Conservation (phyloP, 35 echinoderm and acorn worm genomes). For the Eucidaris tribuloides region DNA sequence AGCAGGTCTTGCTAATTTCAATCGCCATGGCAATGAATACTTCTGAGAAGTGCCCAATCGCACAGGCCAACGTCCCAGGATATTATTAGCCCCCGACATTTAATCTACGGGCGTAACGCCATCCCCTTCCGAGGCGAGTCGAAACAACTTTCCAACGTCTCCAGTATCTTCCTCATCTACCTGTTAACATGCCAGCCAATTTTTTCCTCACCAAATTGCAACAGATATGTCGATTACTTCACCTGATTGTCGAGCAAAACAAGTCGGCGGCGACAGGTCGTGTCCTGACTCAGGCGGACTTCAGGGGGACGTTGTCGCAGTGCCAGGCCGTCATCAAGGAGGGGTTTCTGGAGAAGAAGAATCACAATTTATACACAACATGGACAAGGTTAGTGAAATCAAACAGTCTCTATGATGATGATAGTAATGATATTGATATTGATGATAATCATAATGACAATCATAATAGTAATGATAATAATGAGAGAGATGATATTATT, state of each 20-base stretch:
- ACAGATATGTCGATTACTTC: conserved; percentile 90
- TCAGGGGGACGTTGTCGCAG: conserved; percentile 47
- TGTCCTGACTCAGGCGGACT: conserved; percentile 61
- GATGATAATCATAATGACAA: too few species aligned
- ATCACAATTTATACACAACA: conserved; percentile 94
- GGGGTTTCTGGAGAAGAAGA: conserved; percentile 97
- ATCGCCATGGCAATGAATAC: conserved; percentile 26
- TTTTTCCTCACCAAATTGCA: conserved; percentile 13
- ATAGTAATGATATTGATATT: too few species aligned
- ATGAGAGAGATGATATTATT: too few species aligned
- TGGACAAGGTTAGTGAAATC: conserved; percentile 96
- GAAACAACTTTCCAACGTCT: not conserved
- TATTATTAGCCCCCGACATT: conserved; percentile 16
- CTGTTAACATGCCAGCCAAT: not conserved
- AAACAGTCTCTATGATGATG: too few species aligned
- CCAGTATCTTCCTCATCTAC: not conserved
- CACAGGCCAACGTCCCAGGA: not conserved
- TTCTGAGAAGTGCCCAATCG: not conserved
- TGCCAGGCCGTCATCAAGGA: conserved; percentile 94
- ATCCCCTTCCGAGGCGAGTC: not conserved
- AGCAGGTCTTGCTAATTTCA: too few species aligned
- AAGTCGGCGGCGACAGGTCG: conserved; percentile 67
- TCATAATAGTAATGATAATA: too few species aligned
- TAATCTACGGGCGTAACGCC: not conserved
- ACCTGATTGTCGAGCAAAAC: conserved; percentile 94